These are phyloP conservation scores for Bothrops jararaca DNA, from an alignment of 2,113 vertebrate species.

Conservation along the genomic window DNA sequence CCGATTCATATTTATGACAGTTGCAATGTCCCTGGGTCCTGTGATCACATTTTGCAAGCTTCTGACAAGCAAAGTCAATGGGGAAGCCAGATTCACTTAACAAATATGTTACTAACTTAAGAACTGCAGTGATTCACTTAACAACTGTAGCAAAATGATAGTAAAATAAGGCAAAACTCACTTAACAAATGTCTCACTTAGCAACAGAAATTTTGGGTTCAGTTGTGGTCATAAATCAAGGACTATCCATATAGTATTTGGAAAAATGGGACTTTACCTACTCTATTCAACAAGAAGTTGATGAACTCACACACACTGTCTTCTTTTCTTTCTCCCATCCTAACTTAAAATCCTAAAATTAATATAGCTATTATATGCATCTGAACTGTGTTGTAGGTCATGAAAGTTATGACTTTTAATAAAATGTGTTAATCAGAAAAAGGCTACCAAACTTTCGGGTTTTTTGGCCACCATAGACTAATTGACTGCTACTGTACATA, in stretches of 20 bases:
- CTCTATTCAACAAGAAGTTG: not conserved
- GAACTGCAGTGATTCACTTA: not conserved
- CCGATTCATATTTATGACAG: not conserved
- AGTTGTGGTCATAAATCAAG: not conserved
- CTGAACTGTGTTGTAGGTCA: not conserved
- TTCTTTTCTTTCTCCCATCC: not conserved
- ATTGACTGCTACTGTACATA: not conserved
- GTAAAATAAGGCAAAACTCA: not conserved
- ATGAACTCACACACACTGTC: not conserved
- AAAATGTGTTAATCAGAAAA: not conserved
- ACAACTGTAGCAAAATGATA: not conserved
- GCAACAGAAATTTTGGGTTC: not conserved
- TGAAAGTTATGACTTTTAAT: not conserved
- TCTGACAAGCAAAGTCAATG: not conserved
- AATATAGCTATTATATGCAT: not conserved
- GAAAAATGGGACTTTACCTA: not conserved
- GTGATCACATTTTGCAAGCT: too few species aligned
- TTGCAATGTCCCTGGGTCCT: not conserved
- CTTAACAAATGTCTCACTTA: not conserved
- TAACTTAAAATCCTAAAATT: not conserved
- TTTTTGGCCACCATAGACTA: not conserved
- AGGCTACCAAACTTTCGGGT: not conserved
- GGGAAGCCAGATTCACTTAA: not conserved
- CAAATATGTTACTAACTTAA: not conserved
- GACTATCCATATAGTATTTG: not conserved